These are phyloP conservation scores for Caenorhabditis virilis DNA, from an alignment of 2,888 invertebrate genomes.

Conservation along the genomic window DNA sequence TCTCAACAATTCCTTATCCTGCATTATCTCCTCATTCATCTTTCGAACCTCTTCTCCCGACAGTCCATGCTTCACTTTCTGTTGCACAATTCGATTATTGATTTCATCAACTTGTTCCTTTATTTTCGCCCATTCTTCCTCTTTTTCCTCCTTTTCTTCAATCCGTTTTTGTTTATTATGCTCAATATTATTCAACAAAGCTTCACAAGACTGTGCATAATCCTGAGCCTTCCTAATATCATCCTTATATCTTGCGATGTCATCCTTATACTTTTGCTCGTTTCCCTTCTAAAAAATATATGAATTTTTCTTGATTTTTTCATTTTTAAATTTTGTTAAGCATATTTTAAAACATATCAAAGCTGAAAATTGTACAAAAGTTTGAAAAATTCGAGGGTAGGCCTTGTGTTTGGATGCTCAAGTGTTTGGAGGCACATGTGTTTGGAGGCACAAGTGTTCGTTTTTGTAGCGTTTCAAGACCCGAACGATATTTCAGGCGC, in stretches of 20 bases:
- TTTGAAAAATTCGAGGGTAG: constrained; percentile 1
- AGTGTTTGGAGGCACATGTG: no score
- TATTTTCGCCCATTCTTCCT: neutral
- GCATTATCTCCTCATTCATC: constrained; percentile 16
- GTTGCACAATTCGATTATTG: constrained; percentile 14
- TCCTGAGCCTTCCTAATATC: constrained; percentile 18
- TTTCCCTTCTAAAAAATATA: constrained; percentile 11
- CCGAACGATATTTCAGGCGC: no score
- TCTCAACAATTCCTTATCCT: constrained; percentile 1
- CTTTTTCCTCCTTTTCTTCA: neutral
- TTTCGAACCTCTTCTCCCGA: constrained; percentile 24
- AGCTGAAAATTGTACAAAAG: no score
- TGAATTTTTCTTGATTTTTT: no score
- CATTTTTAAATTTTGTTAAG: neutral
- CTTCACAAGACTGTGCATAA: neutral
- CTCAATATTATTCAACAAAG: neutral
- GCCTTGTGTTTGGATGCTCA: no score
- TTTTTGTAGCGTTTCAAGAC: no score
- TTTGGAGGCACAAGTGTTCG: no score
- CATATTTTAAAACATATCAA: no score
- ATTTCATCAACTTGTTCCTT: constrained; percentile 4
- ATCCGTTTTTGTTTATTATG: no score
- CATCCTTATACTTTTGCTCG: constrained; percentile 8
- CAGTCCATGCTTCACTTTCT: constrained; percentile 14
- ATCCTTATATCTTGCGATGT: constrained; percentile 11